Base-by-base conservation (phyloP, 2,888 invertebrate species). In the Cryptophagus acutangulus region DNA sequence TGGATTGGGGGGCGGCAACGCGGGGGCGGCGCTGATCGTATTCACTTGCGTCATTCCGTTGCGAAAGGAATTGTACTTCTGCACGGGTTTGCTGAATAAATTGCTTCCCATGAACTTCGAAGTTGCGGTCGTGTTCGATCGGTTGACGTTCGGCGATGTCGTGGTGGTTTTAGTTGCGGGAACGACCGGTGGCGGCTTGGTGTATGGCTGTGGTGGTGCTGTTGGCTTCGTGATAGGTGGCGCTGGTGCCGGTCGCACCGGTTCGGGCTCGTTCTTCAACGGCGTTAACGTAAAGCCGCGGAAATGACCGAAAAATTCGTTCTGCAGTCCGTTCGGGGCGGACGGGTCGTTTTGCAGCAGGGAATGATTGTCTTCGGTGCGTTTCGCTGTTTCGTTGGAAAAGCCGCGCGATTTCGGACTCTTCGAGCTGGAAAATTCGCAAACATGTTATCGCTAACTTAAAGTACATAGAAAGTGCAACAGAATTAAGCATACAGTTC, bases 231-330 rank as follows among this genome's bases (percentile, higher is more conserved):
- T 44, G 5, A 29, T 75, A 0, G 79, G 76, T 0, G 80, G 71
- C 0, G 84, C 82, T 0, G 85, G 83, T 0, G 83, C 80, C 1
- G 76, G 54, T 36, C 61, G 43, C 2, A 55, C 52, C 12, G 62
- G 57, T 42, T 66, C 63, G 8, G 54, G 25, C 37, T 62, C 57
- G 31, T 75, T 74, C 1, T 76, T 75, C 1, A 82, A 71, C 0
- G 86, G 85, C 0, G 80, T 76, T 30, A 91, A 74, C 0, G 84
- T 51, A 67, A 90, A 91, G 1, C 90, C 90, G 68, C 87, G 87
- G 71, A 88, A 89, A 58, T 88, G 85, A 1, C 90, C 90, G 65
- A 88, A 88, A 70, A 90, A 81, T 57, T 82, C 82, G 43, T 70
- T 72, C 31, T 61, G 55, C 9, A 62, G 48, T 3, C 57, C 54